phyloP scores from a whole-genome alignment of 2,888 invertebrate species.

The Apeira syringaria region DNA sequence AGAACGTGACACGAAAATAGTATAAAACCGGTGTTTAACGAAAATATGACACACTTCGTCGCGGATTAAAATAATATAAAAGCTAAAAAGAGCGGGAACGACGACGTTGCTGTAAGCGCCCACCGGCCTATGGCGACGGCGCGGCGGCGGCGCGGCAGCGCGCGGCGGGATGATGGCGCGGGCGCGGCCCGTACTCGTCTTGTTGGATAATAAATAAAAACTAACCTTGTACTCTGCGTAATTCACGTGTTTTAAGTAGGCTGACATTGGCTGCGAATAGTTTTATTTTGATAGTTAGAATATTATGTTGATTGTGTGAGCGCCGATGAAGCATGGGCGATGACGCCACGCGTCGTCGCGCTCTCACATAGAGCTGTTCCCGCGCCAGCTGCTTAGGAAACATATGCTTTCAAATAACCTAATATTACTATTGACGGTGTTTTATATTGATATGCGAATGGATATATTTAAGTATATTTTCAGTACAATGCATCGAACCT shows the following conservation, averaged over 20 bases:
- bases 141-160: constrained; percentile 32
- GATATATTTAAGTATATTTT: too few relatives aligned
- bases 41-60: constrained; percentile 64
- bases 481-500: too few relatives aligned
- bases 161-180: too few relatives aligned
- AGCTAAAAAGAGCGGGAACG: constrained; percentile 47
- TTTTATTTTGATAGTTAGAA: constrained; percentile 30
- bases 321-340: constrained; percentile 16
- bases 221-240: constrained; percentile 42
- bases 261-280: constrained; percentile 41
- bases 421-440: too few relatives aligned
- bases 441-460: too few relatives aligned
- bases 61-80: constrained; percentile 71
- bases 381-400: background rate
- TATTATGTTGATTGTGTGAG: constrained; percentile 21
- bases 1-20: constrained; percentile 45
- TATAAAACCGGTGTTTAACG: constrained; percentile 45
- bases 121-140: constrained; percentile 27
- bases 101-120: constrained; percentile 34
- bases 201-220: constrained; percentile 27
- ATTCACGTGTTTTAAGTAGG: constrained; percentile 38
- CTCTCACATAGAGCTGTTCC: constrained; percentile 2
- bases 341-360: constrained; percentile 17
- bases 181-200: constrained; percentile 3
- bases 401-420: background rate